Conservation (phyloP, 2,888 invertebrate genomes). For the Volucella zonaria region DNA sequence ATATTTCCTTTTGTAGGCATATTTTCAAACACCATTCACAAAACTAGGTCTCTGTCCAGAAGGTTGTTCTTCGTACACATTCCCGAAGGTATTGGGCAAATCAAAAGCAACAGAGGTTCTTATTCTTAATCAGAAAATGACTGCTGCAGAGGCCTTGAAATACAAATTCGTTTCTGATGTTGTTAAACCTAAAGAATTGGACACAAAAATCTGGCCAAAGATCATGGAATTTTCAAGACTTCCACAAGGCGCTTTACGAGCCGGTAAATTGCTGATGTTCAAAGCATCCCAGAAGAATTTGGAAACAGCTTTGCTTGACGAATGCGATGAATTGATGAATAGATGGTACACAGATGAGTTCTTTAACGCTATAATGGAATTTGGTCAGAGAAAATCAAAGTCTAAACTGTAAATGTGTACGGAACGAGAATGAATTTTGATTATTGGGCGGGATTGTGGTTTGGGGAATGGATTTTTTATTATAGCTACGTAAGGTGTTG, state of each 20-base stretch:
- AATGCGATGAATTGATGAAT: constrained; percentile 86
- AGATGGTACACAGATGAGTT: constrained; percentile 88
- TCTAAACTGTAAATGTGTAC: constrained; percentile 46
- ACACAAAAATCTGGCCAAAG: constrained; percentile 85
- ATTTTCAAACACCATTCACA: constrained; percentile 94
- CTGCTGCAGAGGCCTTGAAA: constrained; percentile 90
- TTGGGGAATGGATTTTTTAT: background rate
- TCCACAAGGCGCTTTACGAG: constrained; percentile 85
- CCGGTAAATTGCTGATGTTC: constrained; percentile 88
- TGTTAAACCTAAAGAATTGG: constrained; percentile 86
- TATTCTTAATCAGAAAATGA: constrained; percentile 89
- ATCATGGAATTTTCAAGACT: constrained; percentile 84
- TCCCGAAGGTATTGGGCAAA: constrained; percentile 92
- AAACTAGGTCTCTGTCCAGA: constrained; percentile 93
- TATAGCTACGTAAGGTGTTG: background rate
- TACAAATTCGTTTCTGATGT: constrained; percentile 91
- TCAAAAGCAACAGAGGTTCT: constrained; percentile 88
- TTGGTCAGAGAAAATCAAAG: constrained; percentile 51
- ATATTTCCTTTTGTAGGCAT: constrained; percentile 86
- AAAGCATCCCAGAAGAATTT: constrained; percentile 85
- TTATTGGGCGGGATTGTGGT: background rate
- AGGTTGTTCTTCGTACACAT: constrained; percentile 93
- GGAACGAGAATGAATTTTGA: background rate
- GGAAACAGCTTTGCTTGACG: constrained; percentile 87
- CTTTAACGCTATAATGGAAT: constrained; percentile 82